Evolutionary conservation across 2,113 vertebrate species (phyloP).

Genomic region (Tetraodon nigroviridis): DNA sequence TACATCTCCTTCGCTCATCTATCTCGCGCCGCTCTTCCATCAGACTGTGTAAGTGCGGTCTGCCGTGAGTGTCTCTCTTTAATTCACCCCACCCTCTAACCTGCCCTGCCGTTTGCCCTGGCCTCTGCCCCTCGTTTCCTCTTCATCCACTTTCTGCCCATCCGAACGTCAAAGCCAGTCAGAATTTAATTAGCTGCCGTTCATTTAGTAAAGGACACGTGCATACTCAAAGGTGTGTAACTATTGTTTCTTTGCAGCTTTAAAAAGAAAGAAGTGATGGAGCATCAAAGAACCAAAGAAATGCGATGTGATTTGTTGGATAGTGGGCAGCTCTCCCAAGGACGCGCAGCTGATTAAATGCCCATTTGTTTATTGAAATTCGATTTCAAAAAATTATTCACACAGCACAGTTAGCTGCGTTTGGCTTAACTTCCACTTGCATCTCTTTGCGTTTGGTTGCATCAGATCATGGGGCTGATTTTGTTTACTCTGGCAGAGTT

Average conservation of each 20-base stretch:
- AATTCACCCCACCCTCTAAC: conserved; percentile 22
- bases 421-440: conserved; percentile 37
- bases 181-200: conserved; percentile 51
- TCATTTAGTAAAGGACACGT: conserved; percentile 55
- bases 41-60: neutral
- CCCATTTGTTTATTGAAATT: conserved; percentile 67
- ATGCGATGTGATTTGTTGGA: conserved; percentile 43
- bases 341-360: conserved; percentile 54
- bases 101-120: conserved; percentile 26
- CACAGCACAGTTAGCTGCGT: conserved; percentile 8
- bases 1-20: conserved; percentile 11
- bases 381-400: conserved; percentile 43
- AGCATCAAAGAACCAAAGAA: conserved; percentile 12
- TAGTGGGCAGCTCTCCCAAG: conserved; percentile 51
- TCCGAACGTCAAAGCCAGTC: conserved; percentile 13
- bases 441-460: conserved; percentile 61
- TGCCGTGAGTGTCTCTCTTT: conserved; percentile 24
- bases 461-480: conserved; percentile 63
- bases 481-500: conserved; percentile 59
- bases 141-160: neutral
- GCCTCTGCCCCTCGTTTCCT: conserved; percentile 19
- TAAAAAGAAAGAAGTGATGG: conserved; percentile 31
- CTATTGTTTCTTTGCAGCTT: conserved; percentile 34
- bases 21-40: conserved; percentile 22
- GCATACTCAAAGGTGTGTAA: conserved; percentile 33